Evolutionary conservation across 1,140 invertebrate genomes (phyloP).

Genomic region (Lerema accius): DNA sequence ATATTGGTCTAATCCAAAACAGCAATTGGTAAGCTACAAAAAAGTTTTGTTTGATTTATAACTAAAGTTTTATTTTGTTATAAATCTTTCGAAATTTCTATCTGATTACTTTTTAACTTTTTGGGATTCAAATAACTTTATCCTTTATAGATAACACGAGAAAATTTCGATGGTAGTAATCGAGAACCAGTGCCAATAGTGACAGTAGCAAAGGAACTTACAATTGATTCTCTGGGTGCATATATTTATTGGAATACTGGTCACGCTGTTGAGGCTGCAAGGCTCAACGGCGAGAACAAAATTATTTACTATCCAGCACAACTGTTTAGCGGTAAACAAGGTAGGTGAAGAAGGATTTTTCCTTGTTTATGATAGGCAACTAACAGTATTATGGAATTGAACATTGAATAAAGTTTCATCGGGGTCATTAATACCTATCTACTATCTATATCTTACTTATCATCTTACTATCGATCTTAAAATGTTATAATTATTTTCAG

Average conservation of each 20-base stretch:
- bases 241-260: conserved; percentile 95
- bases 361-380: too few relatives aligned
- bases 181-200: conserved; percentile 90
- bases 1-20: conserved; percentile 94
- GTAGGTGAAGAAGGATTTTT: too few relatives aligned
- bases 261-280: conserved; percentile 90
- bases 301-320: conserved; percentile 88
- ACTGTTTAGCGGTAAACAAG: conserved; percentile 90
- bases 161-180: conserved; percentile 70
- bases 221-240: conserved; percentile 91
- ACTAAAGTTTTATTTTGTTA: too few relatives aligned
- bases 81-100: too few relatives aligned
- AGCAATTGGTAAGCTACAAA: conserved; percentile 86
- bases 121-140: too few relatives aligned
- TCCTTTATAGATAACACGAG: conserved; percentile 66
- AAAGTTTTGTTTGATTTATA: conserved; percentile 16
- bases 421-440: too few relatives aligned
- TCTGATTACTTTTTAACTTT: too few relatives aligned
- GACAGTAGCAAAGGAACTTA: conserved; percentile 90
- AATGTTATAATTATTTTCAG: conserved; percentile 69
- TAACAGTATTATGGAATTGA: too few relatives aligned
- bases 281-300: conserved; percentile 90
- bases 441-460: too few relatives aligned
- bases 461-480: conserved; percentile 9
- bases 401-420: too few relatives aligned